Base-by-base conservation (phyloP, 2,113 vertebrate genomes). In the Xiphophorus couchianus region DNA sequence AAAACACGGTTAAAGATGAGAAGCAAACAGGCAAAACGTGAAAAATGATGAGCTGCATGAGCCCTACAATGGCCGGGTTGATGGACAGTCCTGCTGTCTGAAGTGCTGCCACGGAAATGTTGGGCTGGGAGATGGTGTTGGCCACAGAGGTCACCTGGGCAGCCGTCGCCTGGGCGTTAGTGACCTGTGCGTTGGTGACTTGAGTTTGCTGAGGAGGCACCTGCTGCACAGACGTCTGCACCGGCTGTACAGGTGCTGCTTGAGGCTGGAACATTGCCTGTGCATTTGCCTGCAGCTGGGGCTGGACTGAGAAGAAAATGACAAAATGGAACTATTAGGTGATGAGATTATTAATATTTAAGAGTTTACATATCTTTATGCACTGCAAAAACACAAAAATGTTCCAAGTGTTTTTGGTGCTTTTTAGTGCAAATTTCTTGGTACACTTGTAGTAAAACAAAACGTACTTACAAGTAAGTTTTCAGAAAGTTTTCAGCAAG, bases 1-100 rank as follows among this genome's bases (percentile, higher is more conserved):
- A 35, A 54, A 4, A 28, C 25, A 14, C 15, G 28, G 61, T 28
- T 2, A 37, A 11, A 22, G 19, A 12, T 8, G 5, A 37, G 58
- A 25, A 25, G 15, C 2, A 44, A n/a, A n/a, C 11, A n/a, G 5
- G 11, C 5, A 37, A 29, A 27, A 2, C 65, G 28, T 9, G 3
- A 69, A 61, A 42, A 1, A 28, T 14, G 9, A 30, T 25, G 4
- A 30, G 17, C 29, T 5, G 31, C 27, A 14, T 27, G 4, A 67
- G 31, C 15, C 86, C 96, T 95, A 99, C 97, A 72, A 99, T 96
- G 83, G 96, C 96, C 0, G 97, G 96, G 84, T 97, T 98, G 92
- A 98, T 95, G 31, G 97, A 94, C 84, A 99, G 95, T 84, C 97
- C 96, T 1, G 96, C 94, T 0, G 96, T 95, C 86, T 98, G 97